Evolutionary conservation across 2,797 vertebrate species (phyloP), one percentile per base, ranked within the genome.

Genomic region (Pterois miles): DNA sequence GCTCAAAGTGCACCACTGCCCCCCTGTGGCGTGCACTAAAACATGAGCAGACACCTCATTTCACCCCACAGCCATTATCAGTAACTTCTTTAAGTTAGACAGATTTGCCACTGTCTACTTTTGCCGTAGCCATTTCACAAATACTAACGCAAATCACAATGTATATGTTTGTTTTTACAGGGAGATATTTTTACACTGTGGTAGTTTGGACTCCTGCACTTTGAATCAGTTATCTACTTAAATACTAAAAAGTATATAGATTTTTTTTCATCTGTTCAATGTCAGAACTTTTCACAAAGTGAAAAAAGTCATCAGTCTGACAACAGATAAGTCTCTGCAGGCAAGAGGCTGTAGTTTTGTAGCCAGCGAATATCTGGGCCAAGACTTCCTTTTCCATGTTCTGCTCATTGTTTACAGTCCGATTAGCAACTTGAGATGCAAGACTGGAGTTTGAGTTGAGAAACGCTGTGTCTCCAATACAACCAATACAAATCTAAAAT

Each of bases 1-100:
- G 69, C 3, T 2, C 25, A 36, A 70, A 64, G 70, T 77, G 66
- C 76, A 85, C 71, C 57, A 84, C 82, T 91, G 89, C 88, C 92
- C 76, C 78, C 91, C 11, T 87, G 81, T 92, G 91, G 88, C 53
- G 23, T 4, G 25, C 20, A 66, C 33, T 4, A 4, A 56, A 60
- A 63, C 53, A 38, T 18, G 5, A 65, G 6, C 3, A 8, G 48
- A 66, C 14, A 43, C 56, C 33, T 70, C 6, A 59, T 59, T 74
- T 74, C 34, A 74, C 27, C 70, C 18, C 22, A 53, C 1, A 66
- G 46, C 20, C 38, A 58, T 38, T 38, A 50, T 36, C 68, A 18
- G 8, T 29, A 40, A 48, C 50, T 72, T 54, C 38, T 74, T 62
- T 22, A 68, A 62, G 9, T 64, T 12, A 60, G 67, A 34, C n/a